A percentile compares a stretch with the other conserved stretches of the same genome.
Conservation (phyloP, 1,140 invertebrate species). For the Atopsyche davidsoni region DNA sequence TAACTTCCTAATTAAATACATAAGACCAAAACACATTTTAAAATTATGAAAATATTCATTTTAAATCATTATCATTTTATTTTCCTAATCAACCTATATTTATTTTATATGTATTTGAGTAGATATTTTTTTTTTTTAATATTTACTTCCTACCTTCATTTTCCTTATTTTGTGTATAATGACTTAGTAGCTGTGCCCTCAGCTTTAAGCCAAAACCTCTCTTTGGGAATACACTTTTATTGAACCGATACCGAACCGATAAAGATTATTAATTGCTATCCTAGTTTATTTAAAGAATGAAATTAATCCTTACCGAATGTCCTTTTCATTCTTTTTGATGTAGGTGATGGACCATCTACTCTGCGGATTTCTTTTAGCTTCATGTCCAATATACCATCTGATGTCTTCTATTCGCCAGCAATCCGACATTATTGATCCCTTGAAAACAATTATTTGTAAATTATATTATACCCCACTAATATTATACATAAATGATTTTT, state of each 20-base stretch:
- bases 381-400: conserved; percentile 75
- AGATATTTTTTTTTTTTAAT: too few relatives aligned
- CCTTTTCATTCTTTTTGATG: conserved; percentile 60
- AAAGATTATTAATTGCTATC: conserved; percentile 4
- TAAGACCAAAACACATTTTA: too few relatives aligned
- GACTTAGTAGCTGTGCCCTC: too few relatives aligned
- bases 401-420: conserved; percentile 75
- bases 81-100: too few relatives aligned
- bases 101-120: too few relatives aligned
- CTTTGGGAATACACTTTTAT: too few relatives aligned
- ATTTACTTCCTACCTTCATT: too few relatives aligned
- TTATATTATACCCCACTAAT: conserved; percentile 3
- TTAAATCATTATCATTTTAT: too few relatives aligned
- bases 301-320: conserved; percentile 50
- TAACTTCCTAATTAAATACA: too few relatives aligned
- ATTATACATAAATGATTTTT: conserved; percentile 17
- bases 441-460: conserved; percentile 33
- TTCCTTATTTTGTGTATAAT: too few relatives aligned
- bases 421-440: conserved; percentile 57
- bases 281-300: conserved; percentile 4
- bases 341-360: conserved; percentile 74
- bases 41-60: too few relatives aligned
- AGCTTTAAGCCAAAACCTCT: too few relatives aligned
- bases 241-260: conserved; percentile 4
- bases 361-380: conserved; percentile 72